These are phyloP conservation scores for Spodoptera exigua DNA, from an alignment of 2,888 invertebrate genomes.

Conservation along the genomic window DNA sequence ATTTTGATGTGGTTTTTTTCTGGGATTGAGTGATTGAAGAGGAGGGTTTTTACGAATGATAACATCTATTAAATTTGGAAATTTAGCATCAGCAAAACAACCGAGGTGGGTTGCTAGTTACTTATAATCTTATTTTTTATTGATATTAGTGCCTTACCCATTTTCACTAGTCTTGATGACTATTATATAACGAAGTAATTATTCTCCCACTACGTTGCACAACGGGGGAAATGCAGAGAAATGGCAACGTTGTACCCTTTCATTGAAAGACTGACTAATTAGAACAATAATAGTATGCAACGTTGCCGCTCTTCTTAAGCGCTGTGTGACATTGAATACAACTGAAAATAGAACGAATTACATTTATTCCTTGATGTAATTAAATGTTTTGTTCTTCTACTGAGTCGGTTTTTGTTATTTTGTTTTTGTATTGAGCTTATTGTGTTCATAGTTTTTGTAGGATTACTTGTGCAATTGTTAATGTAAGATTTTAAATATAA, in stretches of 20 bases:
- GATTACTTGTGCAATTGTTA: no score
- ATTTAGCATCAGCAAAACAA: no score
- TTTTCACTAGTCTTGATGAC: no score
- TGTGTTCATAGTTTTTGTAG: background rate
- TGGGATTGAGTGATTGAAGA: no score
- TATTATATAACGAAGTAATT: conserved; percentile 8
- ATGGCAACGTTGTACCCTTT: conserved; percentile 33
- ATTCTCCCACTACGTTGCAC: conserved; percentile 13
- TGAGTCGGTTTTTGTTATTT: background rate
- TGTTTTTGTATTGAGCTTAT: background rate
- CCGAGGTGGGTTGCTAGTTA: no score
- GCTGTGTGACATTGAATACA: conserved; percentile 25
- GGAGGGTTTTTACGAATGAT: no score
- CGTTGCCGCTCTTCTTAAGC: conserved; percentile 35
- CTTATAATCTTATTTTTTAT: no score
- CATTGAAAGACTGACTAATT: conserved; percentile 46
- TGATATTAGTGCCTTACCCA: no score
- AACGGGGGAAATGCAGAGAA: conserved; percentile 20
- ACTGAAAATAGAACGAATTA: conserved; percentile 10
- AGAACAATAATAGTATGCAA: conserved; percentile 44
- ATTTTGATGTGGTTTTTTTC: no score
- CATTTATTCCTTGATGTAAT: conserved; percentile 1
- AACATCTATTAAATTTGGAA: no score
- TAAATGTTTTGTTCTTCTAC: conserved; percentile 4
- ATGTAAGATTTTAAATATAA: no score